Conservation (phyloP, 2,113 vertebrate species). For the Oenanthe melanoleuca region DNA sequence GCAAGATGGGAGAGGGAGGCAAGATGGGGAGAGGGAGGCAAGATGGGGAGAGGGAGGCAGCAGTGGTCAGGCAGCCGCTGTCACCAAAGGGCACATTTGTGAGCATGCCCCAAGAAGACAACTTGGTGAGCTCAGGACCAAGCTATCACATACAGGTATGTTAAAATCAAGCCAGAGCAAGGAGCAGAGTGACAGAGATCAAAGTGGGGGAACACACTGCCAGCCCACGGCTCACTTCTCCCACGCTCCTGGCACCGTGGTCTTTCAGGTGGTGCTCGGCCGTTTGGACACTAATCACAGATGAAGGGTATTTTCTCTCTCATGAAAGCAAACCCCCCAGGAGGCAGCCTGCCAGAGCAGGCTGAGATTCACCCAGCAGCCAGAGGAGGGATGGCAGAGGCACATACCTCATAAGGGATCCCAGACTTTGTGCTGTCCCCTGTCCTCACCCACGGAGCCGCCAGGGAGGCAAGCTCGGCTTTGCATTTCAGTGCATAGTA, state of each 20-base stretch:
- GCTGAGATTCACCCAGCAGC: background rate
- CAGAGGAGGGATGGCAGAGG: background rate
- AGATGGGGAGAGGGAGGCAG: background rate
- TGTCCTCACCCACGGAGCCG: accelerated
- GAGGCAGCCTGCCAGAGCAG: background rate
- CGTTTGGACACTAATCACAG: background rate
- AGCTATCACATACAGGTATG: background rate
- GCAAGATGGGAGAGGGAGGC: too few species aligned
- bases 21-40: too few species aligned
- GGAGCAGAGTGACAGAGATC: background rate
- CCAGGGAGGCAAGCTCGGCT: background rate
- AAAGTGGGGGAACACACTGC: background rate
- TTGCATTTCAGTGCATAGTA: accelerated
- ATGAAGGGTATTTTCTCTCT: background rate
- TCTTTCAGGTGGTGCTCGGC: background rate
- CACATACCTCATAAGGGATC: background rate
- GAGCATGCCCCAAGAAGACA: background rate
- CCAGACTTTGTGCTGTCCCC: background rate
- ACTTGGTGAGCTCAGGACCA: background rate
- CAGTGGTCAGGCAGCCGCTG: background rate
- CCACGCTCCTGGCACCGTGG: accelerated
- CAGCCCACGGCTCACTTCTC: background rate
- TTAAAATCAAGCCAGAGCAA: background rate
- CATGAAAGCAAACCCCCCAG: background rate
- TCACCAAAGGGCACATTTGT: background rate